phyloP scores from a whole-genome alignment of 2,797 vertebrate species.

The Thaleichthys pacificus region DNA sequence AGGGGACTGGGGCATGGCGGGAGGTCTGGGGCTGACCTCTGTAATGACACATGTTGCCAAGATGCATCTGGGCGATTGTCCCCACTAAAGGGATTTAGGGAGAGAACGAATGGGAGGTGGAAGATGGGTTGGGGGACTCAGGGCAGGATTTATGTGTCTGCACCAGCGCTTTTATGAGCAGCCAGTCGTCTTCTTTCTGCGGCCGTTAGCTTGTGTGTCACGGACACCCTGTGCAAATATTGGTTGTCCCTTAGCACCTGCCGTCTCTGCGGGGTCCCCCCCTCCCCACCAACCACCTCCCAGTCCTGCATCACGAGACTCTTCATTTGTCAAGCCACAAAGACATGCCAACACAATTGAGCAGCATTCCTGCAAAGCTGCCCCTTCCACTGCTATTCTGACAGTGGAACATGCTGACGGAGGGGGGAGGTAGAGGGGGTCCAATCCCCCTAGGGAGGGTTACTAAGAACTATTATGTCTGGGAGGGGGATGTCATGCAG shows the following conservation, averaged over 20 bases:
- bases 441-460: slow-evolving; percentile 25
- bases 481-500: slow-evolving; percentile 6
- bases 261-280: slow-evolving; percentile 63
- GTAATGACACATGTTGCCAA: slow-evolving; percentile 70
- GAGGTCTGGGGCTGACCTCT: slow-evolving; percentile 69
- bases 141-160: slow-evolving; percentile 74
- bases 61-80: slow-evolving; percentile 77
- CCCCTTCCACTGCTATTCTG: slow-evolving; percentile 41
- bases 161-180: slow-evolving; percentile 67
- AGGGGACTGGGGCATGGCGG: neutral
- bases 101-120: slow-evolving; percentile 41
- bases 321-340: slow-evolving; percentile 78
- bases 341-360: slow-evolving; percentile 69
- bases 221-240: slow-evolving; percentile 78
- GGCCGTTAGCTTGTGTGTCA: slow-evolving; percentile 64
- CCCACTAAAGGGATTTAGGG: slow-evolving; percentile 63
- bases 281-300: slow-evolving; percentile 51
- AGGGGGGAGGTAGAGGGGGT: slow-evolving; percentile 32
- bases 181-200: slow-evolving; percentile 64
- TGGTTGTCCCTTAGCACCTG: slow-evolving; percentile 76
- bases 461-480: neutral
- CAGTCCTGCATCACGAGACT: slow-evolving; percentile 55
- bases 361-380: slow-evolving; percentile 57
- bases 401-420: slow-evolving; percentile 52
- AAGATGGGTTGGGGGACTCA: slow-evolving; percentile 53